phyloP scores from a whole-genome alignment of 2,797 vertebrate species.

The Spheniscus humboldti region DNA sequence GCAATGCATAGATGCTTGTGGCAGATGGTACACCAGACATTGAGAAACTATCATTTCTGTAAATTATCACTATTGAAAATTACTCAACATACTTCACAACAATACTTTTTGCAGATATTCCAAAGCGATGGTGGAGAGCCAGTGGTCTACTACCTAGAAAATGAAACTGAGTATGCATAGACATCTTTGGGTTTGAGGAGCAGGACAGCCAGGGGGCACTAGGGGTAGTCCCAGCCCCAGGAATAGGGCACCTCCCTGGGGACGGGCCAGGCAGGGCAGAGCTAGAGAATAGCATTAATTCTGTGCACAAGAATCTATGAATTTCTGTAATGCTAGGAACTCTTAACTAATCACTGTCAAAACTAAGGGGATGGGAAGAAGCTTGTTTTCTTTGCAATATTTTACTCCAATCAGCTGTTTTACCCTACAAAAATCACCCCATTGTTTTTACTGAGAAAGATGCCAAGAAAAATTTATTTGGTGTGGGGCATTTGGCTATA shows the following conservation, averaged over 20 bases:
- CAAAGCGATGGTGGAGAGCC: not conserved
- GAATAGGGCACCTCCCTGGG: accelerated
- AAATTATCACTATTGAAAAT: not conserved
- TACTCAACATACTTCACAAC: not conserved
- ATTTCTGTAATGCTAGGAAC: not conserved
- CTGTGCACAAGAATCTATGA: not conserved
- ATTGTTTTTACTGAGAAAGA: not conserved
- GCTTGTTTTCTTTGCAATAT: not conserved
- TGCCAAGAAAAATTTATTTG: not conserved
- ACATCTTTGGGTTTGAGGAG: not conserved
- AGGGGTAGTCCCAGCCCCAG: accelerated
- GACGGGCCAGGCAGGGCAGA: accelerated
- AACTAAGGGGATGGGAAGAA: not conserved
- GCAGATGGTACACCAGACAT: not conserved
- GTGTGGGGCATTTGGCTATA: not conserved
- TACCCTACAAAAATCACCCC: not conserved
- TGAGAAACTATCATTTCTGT: not conserved
- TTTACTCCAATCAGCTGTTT: not conserved
- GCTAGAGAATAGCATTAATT: not conserved
- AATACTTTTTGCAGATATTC: not conserved
- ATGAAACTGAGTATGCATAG: not conserved
- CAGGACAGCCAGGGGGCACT: accelerated
- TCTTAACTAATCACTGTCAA: not conserved
- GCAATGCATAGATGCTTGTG: not conserved
- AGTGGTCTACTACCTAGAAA: not conserved